Percentiles rank a stretch among this genome's conserved stretches.
Conservation (phyloP, 2,797 vertebrate genomes). For the Poeciliopsis paucimaculata region DNA sequence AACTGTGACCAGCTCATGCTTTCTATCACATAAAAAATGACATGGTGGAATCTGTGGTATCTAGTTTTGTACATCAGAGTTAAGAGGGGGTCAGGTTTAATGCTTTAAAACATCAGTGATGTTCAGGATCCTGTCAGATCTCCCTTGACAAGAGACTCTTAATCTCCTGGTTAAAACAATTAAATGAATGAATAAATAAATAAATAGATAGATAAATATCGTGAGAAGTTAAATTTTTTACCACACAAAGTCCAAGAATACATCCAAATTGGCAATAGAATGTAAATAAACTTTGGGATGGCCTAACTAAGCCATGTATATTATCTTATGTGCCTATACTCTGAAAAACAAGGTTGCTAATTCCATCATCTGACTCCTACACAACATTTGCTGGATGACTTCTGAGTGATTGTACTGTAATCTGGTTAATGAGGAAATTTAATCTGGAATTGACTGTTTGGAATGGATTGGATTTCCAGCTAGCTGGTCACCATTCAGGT, state of each 20-base stretch:
- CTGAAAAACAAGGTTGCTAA: background rate
- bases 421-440: background rate
- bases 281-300: background rate
- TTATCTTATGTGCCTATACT: background rate
- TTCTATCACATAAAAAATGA: constrained; percentile 20
- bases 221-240: background rate
- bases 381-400: background rate
- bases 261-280: background rate
- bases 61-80: background rate
- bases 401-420: background rate
- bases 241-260: background rate
- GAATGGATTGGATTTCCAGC: background rate
- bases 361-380: background rate
- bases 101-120: background rate
- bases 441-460: background rate
- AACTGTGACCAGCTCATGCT: constrained; percentile 34
- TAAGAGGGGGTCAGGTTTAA: background rate
- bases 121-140: background rate
- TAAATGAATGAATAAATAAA: background rate
- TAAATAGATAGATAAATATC: background rate
- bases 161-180: background rate
- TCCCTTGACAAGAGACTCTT: background rate
- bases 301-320: background rate
- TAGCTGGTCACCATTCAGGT: background rate
- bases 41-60: background rate